A percentile compares a stretch with the other conserved stretches of the same genome.
Evolutionary conservation across 1,140 invertebrate genomes (phyloP).

Genomic region (Ruditapes philippinarum): DNA sequence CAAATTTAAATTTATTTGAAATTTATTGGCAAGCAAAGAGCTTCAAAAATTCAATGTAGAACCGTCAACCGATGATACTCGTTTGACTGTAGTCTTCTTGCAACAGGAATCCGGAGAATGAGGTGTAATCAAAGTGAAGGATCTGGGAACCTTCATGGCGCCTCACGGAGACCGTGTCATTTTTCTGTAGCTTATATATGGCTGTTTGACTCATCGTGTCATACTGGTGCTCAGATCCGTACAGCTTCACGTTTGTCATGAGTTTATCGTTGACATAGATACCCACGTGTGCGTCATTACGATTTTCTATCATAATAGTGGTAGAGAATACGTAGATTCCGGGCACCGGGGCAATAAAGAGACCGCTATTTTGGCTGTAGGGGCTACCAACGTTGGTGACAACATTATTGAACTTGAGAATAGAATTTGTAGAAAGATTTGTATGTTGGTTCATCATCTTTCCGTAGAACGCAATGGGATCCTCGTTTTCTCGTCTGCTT

Average conservation of each 20-base stretch:
- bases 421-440: not conserved
- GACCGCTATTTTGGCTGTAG: not conserved
- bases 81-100: not conserved
- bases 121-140: not conserved
- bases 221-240: conserved; percentile 13
- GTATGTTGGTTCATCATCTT: not conserved
- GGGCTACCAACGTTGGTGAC: not conserved
- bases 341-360: not conserved
- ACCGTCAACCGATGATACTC: too few relatives aligned
- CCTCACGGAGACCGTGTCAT: not conserved
- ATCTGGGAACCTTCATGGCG: not conserved
- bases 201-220: conserved; percentile 38
- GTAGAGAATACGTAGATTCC: conserved; percentile 26
- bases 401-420: conserved; percentile 6
- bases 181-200: not conserved
- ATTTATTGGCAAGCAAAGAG: too few relatives aligned
- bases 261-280: conserved; percentile 3
- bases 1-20: too few relatives aligned
- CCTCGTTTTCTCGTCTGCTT: not conserved
- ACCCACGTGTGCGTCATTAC: conserved; percentile 2
- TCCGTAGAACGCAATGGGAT: conserved; percentile 1
- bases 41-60: too few relatives aligned
- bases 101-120: conserved; percentile 7
- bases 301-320: not conserved
- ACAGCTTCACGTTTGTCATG: conserved; percentile 9